Evolutionary conservation across 2,797 vertebrate species (phyloP).

Genomic region (Nothura maculosa): DNA sequence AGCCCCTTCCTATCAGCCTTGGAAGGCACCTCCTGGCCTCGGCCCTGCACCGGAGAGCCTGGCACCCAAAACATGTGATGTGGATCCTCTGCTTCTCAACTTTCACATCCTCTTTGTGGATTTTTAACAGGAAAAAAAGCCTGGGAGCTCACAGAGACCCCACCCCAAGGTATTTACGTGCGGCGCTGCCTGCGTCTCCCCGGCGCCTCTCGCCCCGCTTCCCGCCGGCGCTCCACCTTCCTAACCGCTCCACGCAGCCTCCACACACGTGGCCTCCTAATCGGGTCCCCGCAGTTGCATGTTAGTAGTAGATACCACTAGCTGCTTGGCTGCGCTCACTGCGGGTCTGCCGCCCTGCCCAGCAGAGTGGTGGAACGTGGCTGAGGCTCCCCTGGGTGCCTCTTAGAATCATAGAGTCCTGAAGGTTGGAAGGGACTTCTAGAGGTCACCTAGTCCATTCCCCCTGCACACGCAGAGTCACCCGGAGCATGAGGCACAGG

Average conservation of each 20-base stretch:
- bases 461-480: too few relatives aligned
- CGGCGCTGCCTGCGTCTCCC: slow-evolving; percentile 18
- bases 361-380: background rate
- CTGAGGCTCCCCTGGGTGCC: background rate
- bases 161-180: slow-evolving; percentile 91
- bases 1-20: background rate
- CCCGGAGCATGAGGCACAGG: too few relatives aligned
- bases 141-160: slow-evolving; percentile 89
- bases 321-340: background rate
- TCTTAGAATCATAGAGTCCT: background rate
- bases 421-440: too few relatives aligned
- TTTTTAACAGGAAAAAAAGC: slow-evolving; percentile 93
- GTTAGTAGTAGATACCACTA: background rate
- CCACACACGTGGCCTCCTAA: slow-evolving; percentile 42
- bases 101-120: slow-evolving; percentile 78
- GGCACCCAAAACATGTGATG: fast-evolving
- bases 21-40: background rate
- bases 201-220: slow-evolving; percentile 31
- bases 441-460: too few relatives aligned
- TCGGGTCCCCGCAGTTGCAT: slow-evolving; percentile 51
- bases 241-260: slow-evolving; percentile 17
- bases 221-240: background rate
- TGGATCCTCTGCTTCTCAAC: background rate
- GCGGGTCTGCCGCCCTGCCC: background rate
- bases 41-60: fast-evolving